Conservation (phyloP, 2,797 vertebrate species). For the Parotocinclus haroldoi region DNA sequence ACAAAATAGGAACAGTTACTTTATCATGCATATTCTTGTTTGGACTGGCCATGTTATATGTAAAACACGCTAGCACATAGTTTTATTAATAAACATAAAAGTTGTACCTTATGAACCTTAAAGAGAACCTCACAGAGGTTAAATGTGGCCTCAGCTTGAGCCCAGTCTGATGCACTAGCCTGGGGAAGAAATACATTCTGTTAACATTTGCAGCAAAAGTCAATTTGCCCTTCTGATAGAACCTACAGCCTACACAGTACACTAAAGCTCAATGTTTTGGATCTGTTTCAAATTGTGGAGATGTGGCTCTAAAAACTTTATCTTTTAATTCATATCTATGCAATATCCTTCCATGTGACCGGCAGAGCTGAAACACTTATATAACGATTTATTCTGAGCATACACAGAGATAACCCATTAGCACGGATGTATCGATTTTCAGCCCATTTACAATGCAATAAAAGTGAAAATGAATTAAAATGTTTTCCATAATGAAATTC, state of each 20-base stretch:
- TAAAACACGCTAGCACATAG: constrained; percentile 5
- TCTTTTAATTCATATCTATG: constrained; percentile 11
- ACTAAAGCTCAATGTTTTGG: constrained; percentile 15
- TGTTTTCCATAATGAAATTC: background rate
- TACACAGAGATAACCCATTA: too few species aligned
- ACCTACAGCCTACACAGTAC: background rate
- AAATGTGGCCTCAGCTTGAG: constrained; percentile 83
- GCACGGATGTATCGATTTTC: too few species aligned
- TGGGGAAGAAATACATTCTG: constrained; percentile 57
- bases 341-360: constrained; percentile 6
- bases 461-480: too few species aligned
- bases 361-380: constrained; percentile 18
- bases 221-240: constrained; percentile 2
- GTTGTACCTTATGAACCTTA: constrained; percentile 89
- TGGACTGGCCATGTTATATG: background rate
- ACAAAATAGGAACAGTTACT: background rate
- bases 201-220: constrained; percentile 9
- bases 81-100: background rate
- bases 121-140: constrained; percentile 97
- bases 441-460: too few species aligned
- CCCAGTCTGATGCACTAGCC: constrained; percentile 86
- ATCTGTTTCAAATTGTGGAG: background rate
- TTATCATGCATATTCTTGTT: background rate
- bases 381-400: constrained; percentile 22
- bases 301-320: constrained; percentile 10